Base-by-base conservation (phyloP, 2,797 vertebrate species). In the Parambassis ranga region DNA sequence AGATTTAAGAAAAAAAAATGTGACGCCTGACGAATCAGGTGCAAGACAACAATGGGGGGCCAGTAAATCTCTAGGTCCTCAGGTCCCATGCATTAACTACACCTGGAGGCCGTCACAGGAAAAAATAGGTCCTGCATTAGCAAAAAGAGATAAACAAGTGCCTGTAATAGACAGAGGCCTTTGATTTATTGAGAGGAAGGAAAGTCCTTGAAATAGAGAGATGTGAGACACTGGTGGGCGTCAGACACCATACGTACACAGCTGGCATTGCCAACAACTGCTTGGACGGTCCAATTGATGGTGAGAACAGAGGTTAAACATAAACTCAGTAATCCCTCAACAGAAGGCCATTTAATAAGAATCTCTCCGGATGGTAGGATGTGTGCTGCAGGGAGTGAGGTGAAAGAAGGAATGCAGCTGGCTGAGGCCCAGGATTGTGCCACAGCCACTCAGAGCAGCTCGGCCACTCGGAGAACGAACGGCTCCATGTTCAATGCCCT, bases 251-350 rank as follows among this genome's bases (percentile, higher is more conserved):
- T 52, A 63, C 26, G 4, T 64, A 62, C 52, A 63, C 52, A 71
- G 63, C 52, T 26, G 43, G 50, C 36, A 51, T 28, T 11, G 41
- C 46, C 65, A 71, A 46, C 55, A 57, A 72, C 24, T 56, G 27
- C 65, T 64, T 41, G 1, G 3, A 24, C 33, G 53, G 65, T 74
- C 58, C 38, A 64, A 44, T n/a, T 22, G 65, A 79, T 49, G 32
- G 67, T 81, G 64, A 58, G 39, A 75, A 38, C 70, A 65, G 37
- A 69, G 59, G 79, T 79, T 87, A 89, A 83, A 88, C 86, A 82
- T 87, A 87, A 77, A 80, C 73, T 53, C 19, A 50, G 53, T 78
- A 83, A 86, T 82, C 73, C 79, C 58, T 66, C 53, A 81, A 83
- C 77, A 86, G 84, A 79, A 71, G 70, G 71, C 26, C 68, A 50